phyloP scores from a whole-genome alignment of 92 coral and sea anemone genomes.

The Bergia sp. region DNA sequence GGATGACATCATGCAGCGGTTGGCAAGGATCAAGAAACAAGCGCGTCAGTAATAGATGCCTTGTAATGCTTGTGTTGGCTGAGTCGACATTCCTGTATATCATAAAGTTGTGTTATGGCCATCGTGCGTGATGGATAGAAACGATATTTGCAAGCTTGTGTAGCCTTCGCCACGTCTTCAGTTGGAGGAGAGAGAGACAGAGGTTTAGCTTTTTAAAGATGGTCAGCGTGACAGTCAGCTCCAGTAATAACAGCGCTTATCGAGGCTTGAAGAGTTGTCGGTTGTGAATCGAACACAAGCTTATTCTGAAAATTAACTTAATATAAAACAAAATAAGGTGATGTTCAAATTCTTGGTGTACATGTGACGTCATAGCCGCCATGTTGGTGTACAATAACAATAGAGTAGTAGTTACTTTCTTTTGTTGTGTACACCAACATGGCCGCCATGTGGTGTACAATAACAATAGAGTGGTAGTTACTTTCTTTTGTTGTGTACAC shows the following conservation, averaged over 20 bases:
- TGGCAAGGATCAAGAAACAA: constrained; percentile 38
- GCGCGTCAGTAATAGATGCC: constrained; percentile 15
- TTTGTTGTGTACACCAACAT: too few relatives aligned
- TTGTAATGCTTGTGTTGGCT: background rate
- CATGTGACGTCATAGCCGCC: too few relatives aligned
- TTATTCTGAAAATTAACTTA: background rate
- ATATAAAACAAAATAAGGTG: background rate
- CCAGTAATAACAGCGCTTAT: too few relatives aligned
- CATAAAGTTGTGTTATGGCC: background rate
- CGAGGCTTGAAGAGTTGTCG: background rate
- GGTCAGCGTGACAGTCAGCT: background rate
- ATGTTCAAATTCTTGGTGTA: background rate
- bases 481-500: too few relatives aligned
- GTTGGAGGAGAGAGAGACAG: too few relatives aligned
- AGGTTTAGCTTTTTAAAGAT: too few relatives aligned
- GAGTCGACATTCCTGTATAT: background rate
- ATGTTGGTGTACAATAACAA: too few relatives aligned
- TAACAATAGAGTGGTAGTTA: too few relatives aligned
- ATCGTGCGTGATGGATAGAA: background rate
- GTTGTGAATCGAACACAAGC: background rate
- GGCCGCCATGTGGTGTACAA: too few relatives aligned
- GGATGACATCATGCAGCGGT: constrained; percentile 37
- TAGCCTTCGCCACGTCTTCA: too few relatives aligned
- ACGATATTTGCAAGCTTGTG: too few relatives aligned
- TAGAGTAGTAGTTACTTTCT: too few relatives aligned